Evolutionary conservation across 30 jellyfish, hydroid and myxozoan species (phyloP), one percentile per base, ranked within the genome.

Genomic region (Sanderia malayensis): DNA sequence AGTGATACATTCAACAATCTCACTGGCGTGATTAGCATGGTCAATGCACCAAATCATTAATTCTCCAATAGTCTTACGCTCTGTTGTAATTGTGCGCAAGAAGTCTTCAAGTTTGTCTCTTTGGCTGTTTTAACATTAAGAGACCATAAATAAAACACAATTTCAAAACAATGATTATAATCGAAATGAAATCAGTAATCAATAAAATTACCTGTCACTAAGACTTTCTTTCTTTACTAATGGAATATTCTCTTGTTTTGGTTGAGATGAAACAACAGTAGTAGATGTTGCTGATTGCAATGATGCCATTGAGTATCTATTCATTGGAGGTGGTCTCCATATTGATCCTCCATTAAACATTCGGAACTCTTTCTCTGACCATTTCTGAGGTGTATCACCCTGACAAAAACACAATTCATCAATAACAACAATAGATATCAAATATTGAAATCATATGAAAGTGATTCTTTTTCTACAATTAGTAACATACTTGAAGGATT

Each of bases 241-340:
- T n/a, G n/a, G n/a, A n/a, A n/a, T n/a, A n/a, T n/a, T n/a, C n/a
- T n/a, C n/a, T n/a, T n/a, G n/a, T n/a, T n/a, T n/a, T n/a, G n/a
- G n/a, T n/a, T n/a, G n/a, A n/a, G n/a, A n/a, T n/a, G n/a, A n/a
- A n/a, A n/a, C n/a, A n/a, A n/a, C n/a, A n/a, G 78, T 61, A 29
- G 93, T 86, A 32, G 79, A 92, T 31, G 98, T 77, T 13, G 98
- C 60, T 17, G 83, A 57, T 53, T 77, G 84, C 17, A 85, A 71
- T 20, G 58, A 67, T 25, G 88, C n/a, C 79, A 81, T 52, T 22
- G 90, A 82, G 46, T 76, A 90, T 6, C 96, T 96, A 55, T 90
- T 90, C 85, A 79, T 78, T 13, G 89, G 94, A 30, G 99, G 99
- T 11, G 99, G 99, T 41, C 87, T 80, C 99, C 99, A 92, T 15